Base-by-base conservation (phyloP, 2,888 invertebrate genomes). In the Pelosia muscerda region DNA sequence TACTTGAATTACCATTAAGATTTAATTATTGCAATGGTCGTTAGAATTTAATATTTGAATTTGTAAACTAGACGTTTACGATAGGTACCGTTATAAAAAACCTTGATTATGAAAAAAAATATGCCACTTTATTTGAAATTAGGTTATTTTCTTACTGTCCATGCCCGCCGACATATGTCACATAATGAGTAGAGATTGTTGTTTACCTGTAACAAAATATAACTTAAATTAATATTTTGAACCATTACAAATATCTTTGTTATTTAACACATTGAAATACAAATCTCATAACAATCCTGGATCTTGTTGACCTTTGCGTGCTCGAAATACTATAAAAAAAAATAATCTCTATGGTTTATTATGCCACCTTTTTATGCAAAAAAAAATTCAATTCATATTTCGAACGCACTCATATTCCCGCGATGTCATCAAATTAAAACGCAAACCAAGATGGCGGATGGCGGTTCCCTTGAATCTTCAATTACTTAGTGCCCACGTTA, bases 401-500 rank as follows among this genome's bases (percentile, higher is more conserved):
- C n/a, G 58, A 63, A 58, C n/a, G 53, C 58, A 53, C 23, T 25
- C 57, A 65, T 53, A 61, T 61, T 62, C 38, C 62, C 61, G 58
- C 58, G 49, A 28, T 58, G 9, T 54, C 62, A 69, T 65, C 54
- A 63, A 63, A 63, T 66, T 59, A 70, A 63, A 63, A 23, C 4
- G 59, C 28, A 19, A 59, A 54, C 26, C 59, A 70, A 66, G 25
- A 60, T 66, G 69, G 66, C 65, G 49, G 25, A 60, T 66, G 69
- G 66, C 65, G 49, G 57, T 42, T 49, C 31, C 65, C 69, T 71
- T 53, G 63, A 59, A 63, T 66, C 55, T 65, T 15, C 61, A 77
- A 73, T 72, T 66, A 70, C 69, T 65, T 65, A 70, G 72, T 69
- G n/a, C 71, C 63, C 63, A 71, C 77, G 53, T 23, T 31, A 49